phyloP scores from a whole-genome alignment of 1,140 invertebrate species.

The Olivierus martensii region DNA sequence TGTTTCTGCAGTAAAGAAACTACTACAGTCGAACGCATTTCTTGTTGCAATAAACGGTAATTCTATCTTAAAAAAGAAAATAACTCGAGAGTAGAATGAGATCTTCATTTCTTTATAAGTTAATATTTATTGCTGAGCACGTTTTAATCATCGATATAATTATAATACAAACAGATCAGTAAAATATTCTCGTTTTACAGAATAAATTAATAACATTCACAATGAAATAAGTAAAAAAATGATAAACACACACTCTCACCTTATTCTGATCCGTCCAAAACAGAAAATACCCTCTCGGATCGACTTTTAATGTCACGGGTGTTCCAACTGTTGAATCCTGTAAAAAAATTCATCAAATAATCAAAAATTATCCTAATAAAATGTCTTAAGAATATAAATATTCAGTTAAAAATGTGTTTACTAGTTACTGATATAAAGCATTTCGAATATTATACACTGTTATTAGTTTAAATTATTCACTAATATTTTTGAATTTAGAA shows the following conservation, averaged over 20 bases:
- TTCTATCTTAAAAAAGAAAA: too few relatives aligned
- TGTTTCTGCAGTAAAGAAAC: too few relatives aligned
- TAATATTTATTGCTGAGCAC: too few relatives aligned
- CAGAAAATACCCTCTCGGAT: slow-evolving; percentile 78
- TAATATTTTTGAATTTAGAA: background rate
- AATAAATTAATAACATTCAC: background rate
- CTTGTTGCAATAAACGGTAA: too few relatives aligned
- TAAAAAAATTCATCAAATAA: background rate
- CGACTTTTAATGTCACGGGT: slow-evolving; percentile 80
- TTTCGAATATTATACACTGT: too few relatives aligned
- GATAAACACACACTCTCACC: slow-evolving; percentile 32
- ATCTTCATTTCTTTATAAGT: too few relatives aligned
- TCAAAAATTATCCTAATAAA: background rate
- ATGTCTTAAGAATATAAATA: background rate
- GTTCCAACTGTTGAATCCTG: slow-evolving; percentile 72
- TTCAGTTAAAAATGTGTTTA: background rate
- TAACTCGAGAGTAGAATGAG: too few relatives aligned
- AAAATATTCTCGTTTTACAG: background rate
- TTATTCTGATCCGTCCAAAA: slow-evolving; percentile 87
- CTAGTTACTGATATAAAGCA: background rate
- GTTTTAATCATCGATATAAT: too few relatives aligned
- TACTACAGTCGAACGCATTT: too few relatives aligned
- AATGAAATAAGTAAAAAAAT: background rate
- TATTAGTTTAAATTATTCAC: background rate
- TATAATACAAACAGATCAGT: too few relatives aligned